Evolutionary conservation across 1,140 invertebrate genomes (phyloP), one percentile per base, ranked within the genome.

Genomic region (Cephus cinctus): DNA sequence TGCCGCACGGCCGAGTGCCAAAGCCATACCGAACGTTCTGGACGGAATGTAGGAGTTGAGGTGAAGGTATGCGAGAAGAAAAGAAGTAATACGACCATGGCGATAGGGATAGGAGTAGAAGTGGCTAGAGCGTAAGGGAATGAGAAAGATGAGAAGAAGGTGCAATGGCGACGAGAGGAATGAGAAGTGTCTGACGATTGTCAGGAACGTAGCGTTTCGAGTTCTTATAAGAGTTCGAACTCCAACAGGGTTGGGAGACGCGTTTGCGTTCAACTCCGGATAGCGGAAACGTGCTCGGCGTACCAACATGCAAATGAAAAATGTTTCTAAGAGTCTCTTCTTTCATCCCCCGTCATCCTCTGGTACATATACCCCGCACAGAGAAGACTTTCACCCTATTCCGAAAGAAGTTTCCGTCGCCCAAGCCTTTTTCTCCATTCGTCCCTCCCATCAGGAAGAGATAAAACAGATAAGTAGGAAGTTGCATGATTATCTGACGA

Each of bases 301-400:
- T 56, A 50, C 44, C 27, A 47, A 56, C 6, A 23, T 36, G 40
- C 20, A 41, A 39, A 56, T 52, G 49, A 52, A 52, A 48, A 56
- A 56, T 56, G 35, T 40, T 56, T 52, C 36, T 21, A 42, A 43
- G 44, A 45, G 42, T 48, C 36, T 31, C 30, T 42, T 22, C 40
- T 47, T 47, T 43, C 51, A 43, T 47, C 45, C 20, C 11, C 35
- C 42, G 15, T 27, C 22, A 43, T 36, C 31, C 15, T 32, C 34
- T 34, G 15, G 21, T 47, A 40, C 43, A 35, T 21, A 43, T 42
- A 51, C 47, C 45, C 30, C 23, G 40, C 38, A 50, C n/a, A n/a
- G n/a, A n/a, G n/a, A n/a, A n/a, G n/a, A n/a, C n/a, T n/a, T n/a
- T n/a, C n/a, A n/a, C n/a, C n/a, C n/a, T n/a, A n/a, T n/a, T n/a